A percentile compares a stretch with the other conserved stretches of the same genome.
phyloP scores from a whole-genome alignment of 2,888 invertebrate species.

The Polietes domitor region DNA sequence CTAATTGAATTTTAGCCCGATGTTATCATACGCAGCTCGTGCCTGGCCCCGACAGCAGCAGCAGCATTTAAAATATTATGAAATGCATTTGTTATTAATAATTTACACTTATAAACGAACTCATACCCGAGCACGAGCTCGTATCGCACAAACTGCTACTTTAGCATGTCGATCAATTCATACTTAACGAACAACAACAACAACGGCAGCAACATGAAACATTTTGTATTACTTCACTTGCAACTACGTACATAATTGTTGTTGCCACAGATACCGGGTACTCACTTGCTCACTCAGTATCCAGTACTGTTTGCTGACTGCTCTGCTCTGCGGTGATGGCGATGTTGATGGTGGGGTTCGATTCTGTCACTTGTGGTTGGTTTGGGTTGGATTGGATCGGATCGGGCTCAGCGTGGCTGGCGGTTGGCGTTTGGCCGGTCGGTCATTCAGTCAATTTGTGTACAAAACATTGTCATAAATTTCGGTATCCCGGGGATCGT shows the following conservation, averaged over 20 bases:
- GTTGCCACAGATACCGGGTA: slow-evolving; percentile 4
- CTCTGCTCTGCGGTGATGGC: background rate
- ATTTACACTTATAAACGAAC: slow-evolving; percentile 28
- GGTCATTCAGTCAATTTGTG: slow-evolving; percentile 50
- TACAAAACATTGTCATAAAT: slow-evolving; percentile 39
- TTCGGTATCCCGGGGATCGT: slow-evolving; percentile 61
- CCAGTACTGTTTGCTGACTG: background rate
- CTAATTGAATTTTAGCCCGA: slow-evolving; percentile 7
- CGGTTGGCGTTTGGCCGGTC: slow-evolving; percentile 20
- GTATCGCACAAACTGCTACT: slow-evolving; percentile 16
- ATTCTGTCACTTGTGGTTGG: background rate
- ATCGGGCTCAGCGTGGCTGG: slow-evolving; percentile 3
- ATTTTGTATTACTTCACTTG: slow-evolving; percentile 6
- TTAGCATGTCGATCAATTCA: slow-evolving; percentile 38
- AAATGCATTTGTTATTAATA: slow-evolving; percentile 38
- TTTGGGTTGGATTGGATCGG: background rate
- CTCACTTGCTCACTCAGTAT: background rate
- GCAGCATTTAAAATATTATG: slow-evolving; percentile 31
- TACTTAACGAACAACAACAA: slow-evolving; percentile 22
- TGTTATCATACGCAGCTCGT: slow-evolving; percentile 33
- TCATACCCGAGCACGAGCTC: background rate
- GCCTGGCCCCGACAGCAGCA: slow-evolving; percentile 6
- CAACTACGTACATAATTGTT: background rate
- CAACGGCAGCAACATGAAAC: background rate
- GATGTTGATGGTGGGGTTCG: background rate